phyloP scores from a whole-genome alignment of 2,888 invertebrate genomes.

The Neoscelio sp. region DNA sequence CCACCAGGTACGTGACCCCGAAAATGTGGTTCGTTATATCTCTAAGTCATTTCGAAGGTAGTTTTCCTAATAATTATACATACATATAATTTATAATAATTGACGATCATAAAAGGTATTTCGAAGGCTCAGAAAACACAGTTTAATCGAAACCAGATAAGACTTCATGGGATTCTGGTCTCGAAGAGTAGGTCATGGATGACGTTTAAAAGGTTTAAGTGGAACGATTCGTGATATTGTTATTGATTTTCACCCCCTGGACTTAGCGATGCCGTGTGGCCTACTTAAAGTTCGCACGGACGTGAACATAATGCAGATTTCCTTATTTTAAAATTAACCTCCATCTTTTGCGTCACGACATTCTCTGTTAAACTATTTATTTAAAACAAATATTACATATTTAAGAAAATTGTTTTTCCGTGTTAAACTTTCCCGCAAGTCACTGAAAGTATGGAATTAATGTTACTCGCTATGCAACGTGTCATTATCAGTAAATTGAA shows the following conservation, averaged over 20 bases:
- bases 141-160: conserved; percentile 37
- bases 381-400: conserved; percentile 26
- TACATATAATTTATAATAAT: background rate
- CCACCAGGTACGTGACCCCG: too few relatives aligned
- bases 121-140: conserved; percentile 32
- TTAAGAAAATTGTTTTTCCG: background rate
- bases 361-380: background rate
- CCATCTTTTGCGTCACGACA: conserved; percentile 1
- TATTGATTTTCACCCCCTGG: conserved; percentile 71
- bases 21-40: background rate
- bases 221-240: conserved; percentile 68
- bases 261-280: conserved; percentile 71
- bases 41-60: too few relatives aligned
- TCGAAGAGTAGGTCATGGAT: conserved; percentile 57
- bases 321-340: conserved; percentile 42
- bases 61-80: too few relatives aligned
- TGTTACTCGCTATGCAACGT: too few relatives aligned
- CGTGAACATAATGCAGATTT: conserved; percentile 66
- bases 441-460: too few relatives aligned
- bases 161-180: conserved; percentile 53
- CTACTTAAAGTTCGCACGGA: conserved; percentile 71
- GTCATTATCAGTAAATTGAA: background rate
- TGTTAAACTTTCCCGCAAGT: conserved; percentile 6
- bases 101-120: conserved; percentile 6
- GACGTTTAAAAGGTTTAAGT: conserved; percentile 60